phyloP scores from a whole-genome alignment of 2,113 vertebrate species.

The Romanogobio albipinnatus region DNA sequence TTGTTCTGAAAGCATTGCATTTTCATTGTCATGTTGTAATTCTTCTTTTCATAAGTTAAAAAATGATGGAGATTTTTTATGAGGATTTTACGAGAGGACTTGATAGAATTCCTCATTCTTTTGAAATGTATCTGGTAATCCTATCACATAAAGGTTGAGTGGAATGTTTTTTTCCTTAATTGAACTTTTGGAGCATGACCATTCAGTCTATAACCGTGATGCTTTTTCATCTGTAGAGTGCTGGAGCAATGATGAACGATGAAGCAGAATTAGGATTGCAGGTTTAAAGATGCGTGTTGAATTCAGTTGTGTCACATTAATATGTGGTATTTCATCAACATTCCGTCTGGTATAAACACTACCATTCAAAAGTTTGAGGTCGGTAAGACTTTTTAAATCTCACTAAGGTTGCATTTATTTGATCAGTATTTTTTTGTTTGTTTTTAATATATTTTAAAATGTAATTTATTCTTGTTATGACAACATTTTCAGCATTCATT shows the following conservation, averaged over 20 bases:
- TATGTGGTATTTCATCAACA: neutral
- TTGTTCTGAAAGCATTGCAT: conserved; percentile 8
- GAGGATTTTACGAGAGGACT: conserved; percentile 20
- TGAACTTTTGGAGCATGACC: conserved; percentile 57
- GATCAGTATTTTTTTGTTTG: too few species aligned
- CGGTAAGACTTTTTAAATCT: neutral
- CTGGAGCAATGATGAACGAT: conserved; percentile 14
- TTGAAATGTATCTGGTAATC: conserved; percentile 48
- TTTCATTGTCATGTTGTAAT: conserved; percentile 42
- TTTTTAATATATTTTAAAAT: too few species aligned
- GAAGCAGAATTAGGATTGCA: neutral
- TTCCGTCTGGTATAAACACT: neutral
- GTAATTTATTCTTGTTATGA: neutral
- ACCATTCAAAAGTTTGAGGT: neutral
- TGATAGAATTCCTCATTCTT: conserved; percentile 24
- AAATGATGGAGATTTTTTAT: conserved; percentile 9
- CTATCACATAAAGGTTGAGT: conserved; percentile 49
- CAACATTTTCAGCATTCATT: neutral
- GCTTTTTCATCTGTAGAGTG: conserved; percentile 12
- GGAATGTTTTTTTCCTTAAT: conserved; percentile 55
- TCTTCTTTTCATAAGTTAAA: neutral
- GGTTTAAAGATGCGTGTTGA: conserved; percentile 6
- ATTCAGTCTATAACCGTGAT: conserved; percentile 27
- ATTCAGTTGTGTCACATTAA: neutral
- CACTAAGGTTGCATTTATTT: neutral